Percentiles rank a stretch among this genome's conserved stretches.
phyloP scores from a whole-genome alignment of 2,797 vertebrate species.

The Uromys caudimaculatus region DNA sequence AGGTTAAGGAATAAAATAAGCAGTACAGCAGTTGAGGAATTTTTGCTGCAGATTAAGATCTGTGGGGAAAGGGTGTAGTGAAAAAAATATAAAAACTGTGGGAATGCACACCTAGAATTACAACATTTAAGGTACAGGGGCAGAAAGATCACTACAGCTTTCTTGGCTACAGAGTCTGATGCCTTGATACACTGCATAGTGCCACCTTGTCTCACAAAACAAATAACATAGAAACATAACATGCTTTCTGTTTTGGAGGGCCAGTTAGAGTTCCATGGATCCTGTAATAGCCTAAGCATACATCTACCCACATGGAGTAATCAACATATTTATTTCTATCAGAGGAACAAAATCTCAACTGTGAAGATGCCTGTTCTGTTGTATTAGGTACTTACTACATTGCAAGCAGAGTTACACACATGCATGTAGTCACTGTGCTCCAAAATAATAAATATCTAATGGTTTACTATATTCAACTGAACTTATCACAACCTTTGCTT shows the following conservation, averaged over 20 bases:
- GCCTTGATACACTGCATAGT: neutral
- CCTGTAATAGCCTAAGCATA: neutral
- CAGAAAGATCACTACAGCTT: neutral
- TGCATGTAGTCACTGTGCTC: neutral
- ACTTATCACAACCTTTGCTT: neutral
- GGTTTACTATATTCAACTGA: neutral
- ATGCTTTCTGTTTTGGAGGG: neutral
- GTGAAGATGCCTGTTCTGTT: neutral
- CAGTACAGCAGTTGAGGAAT: neutral
- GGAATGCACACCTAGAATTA: neutral
- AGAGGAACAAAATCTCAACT: neutral
- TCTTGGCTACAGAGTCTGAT: neutral
- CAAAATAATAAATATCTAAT: slow-evolving; percentile 7
- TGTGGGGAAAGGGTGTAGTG: neutral
- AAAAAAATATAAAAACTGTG: neutral
- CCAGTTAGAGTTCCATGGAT: neutral
- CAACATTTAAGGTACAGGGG: neutral
- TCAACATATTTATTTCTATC: neutral
- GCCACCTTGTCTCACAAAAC: neutral
- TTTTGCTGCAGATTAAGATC: neutral
- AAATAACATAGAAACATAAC: neutral
- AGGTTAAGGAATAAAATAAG: neutral
- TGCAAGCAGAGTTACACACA: neutral
- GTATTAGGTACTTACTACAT: neutral
- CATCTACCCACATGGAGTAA: neutral